Percentiles rank a stretch among this genome's conserved stretches.
Conservation (phyloP, 1,140 invertebrate species). For the Drosophila melanica region DNA sequence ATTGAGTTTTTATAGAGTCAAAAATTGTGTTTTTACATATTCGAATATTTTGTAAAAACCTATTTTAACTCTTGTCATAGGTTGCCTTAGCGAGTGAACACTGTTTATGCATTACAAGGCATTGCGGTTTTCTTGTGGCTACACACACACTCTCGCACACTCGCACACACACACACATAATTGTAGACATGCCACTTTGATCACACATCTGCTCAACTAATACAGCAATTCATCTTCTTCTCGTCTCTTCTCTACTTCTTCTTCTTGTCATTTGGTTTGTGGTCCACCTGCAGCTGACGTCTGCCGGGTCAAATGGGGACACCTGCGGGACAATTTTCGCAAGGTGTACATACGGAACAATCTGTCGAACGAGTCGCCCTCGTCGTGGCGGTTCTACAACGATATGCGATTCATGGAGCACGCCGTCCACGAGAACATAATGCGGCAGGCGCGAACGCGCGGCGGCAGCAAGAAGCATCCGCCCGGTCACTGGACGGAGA, state of each 20-base stretch:
- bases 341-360: slow-evolving; percentile 79
- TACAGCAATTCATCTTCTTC: slow-evolving; percentile 1
- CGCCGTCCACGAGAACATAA: slow-evolving; percentile 73
- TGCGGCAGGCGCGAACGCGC: slow-evolving; percentile 62
- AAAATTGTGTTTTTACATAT: no score
- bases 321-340: slow-evolving; percentile 75
- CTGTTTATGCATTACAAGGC: slow-evolving; percentile 9
- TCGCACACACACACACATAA: no score
- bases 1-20: no score
- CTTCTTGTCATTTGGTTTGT: not conserved
- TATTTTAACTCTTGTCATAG: not conserved
- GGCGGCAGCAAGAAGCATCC: slow-evolving; percentile 53
- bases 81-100: not conserved
- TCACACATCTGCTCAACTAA: not conserved
- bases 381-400: slow-evolving; percentile 78
- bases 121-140: slow-evolving; percentile 23
- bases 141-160: no score
- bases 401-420: slow-evolving; percentile 80
- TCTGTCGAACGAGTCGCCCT: slow-evolving; percentile 71
- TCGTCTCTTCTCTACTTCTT: not conserved
- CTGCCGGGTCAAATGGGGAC: slow-evolving; percentile 77
- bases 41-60: no score
- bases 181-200: not conserved
- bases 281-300: slow-evolving; percentile 57
- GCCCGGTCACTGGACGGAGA: slow-evolving; percentile 60